A percentile compares a stretch with the other conserved stretches of the same genome.
Evolutionary conservation across 2,888 invertebrate species (phyloP).

Genomic region (Spisula solida): DNA sequence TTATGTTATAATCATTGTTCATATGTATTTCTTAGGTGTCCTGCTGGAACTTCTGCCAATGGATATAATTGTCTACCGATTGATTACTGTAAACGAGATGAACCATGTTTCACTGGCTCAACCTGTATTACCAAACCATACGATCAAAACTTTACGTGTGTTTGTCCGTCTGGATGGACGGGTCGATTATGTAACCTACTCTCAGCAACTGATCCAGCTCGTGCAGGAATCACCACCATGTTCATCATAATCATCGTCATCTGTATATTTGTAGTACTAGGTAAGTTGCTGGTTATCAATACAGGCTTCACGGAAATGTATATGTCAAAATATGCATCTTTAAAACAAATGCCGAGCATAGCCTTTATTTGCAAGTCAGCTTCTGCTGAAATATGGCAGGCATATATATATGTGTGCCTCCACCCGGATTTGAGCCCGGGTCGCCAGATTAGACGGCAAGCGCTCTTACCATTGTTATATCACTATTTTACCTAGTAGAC

Average conservation of each 20-base stretch:
- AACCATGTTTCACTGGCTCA: slow-evolving; percentile 88
- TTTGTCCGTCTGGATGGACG: slow-evolving; percentile 97
- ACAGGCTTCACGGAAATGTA: too few relatives aligned
- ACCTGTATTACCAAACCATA: slow-evolving; percentile 79
- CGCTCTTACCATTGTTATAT: too few relatives aligned
- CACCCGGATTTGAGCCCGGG: too few relatives aligned
- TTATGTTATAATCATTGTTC: not conserved
- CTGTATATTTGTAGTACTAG: slow-evolving; percentile 98
- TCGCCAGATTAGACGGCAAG: too few relatives aligned
- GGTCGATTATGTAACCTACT: slow-evolving; percentile 89
- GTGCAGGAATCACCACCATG: slow-evolving; percentile 94
- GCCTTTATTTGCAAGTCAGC: too few relatives aligned
- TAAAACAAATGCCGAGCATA: too few relatives aligned
- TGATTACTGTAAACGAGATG: slow-evolving; percentile 79
- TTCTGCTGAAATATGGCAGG: too few relatives aligned
- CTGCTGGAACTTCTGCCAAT: slow-evolving; percentile 63
- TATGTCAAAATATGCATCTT: too few relatives aligned
- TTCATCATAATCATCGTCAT: slow-evolving; percentile 98
- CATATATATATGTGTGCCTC: too few relatives aligned
- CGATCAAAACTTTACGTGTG: slow-evolving; percentile 90
- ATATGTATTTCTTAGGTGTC: slow-evolving; percentile 84
- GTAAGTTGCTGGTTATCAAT: slow-evolving; percentile 94
- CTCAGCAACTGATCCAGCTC: slow-evolving; percentile 88
- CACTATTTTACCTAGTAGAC: too few relatives aligned
- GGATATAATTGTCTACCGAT: slow-evolving; percentile 71